Evolutionary conservation across 1,140 invertebrate genomes (phyloP), one percentile per base, ranked within the genome.

Genomic region (Monomorium pharaonis): DNA sequence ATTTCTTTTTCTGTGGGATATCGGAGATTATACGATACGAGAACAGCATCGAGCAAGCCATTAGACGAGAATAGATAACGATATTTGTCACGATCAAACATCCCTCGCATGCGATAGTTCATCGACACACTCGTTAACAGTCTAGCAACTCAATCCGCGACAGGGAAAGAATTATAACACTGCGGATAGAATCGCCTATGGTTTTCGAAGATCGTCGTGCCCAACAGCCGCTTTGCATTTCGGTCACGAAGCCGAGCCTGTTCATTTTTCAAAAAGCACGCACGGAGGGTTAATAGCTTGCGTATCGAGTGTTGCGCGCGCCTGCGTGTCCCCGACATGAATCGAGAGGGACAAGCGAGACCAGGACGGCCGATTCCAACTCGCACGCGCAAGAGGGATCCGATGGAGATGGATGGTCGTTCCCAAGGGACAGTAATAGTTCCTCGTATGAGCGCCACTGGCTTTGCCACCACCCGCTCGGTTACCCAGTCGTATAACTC

Each of bases 371-470:
- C 89, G 92, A 94, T 94, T 94, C 92, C 81, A 85, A 69, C 90
- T 86, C 42, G 21, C 49, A 37, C 27, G 44, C 47, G 24, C 93
- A 92, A 95, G 92, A 93, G 93, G 92, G 90, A 95, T 95, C 89
- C 94, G 91, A 95, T 95, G 94, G 92, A 95, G 94, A 95, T 94
- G 92, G 93, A 95, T 95, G 90, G 92, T 88, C 86, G 89, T 86
- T 93, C 94, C 93, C 93, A 67, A 76, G 94, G 93, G 92, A 93
- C 85, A 85, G 87, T 93, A 93, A 94, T 94, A 93, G 93, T 93
- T 92, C 70, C 89, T 91, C 89, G 86, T 90, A 89, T 86, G 91
- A 18, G 51, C 77, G 67, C 76, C 67, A 86, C 81, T 65, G 77
- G 70, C 67, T 86, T 86, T 85, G 49, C 78, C 75, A 51, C 27